Conservation (phyloP, 2,888 invertebrate genomes). For the Cheilosia vernalis region DNA sequence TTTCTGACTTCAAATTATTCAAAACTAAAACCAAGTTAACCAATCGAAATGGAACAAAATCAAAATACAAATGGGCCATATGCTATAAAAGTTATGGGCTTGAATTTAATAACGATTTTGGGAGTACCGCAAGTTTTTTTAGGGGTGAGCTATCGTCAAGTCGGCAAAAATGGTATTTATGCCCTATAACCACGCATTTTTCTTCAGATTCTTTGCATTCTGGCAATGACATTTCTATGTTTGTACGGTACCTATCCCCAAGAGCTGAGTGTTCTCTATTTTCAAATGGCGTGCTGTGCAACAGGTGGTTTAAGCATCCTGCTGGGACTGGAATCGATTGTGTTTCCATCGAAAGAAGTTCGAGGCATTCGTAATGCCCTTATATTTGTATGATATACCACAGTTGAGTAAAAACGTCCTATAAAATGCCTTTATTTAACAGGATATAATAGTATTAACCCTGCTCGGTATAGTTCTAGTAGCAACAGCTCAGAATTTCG, state of each 20-base stretch:
- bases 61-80: not conserved
- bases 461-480: not conserved
- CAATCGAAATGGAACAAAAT: not conserved
- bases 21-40: not conserved
- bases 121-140: conserved; percentile 26
- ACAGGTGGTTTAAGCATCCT: conserved; percentile 14
- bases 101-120: not conserved
- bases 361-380: conserved; percentile 28
- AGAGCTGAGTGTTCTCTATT: conserved; percentile 31
- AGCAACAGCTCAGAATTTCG: conserved; percentile 12
- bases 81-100: not conserved
- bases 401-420: not conserved
- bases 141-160: conserved; percentile 13
- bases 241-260: conserved; percentile 41
- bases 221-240: not conserved
- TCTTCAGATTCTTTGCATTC: conserved; percentile 7
- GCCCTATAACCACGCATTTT: not conserved
- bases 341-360: conserved; percentile 14
- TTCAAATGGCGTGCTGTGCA: conserved; percentile 48
- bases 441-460: conserved; percentile 20
- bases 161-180: not conserved
- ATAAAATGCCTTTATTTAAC: not conserved
- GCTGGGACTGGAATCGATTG: conserved; percentile 25
- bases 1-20: not conserved
- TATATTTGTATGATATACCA: conserved; percentile 26